Evolutionary conservation across 2,888 invertebrate genomes (phyloP).

Genomic region (Plebejus melissa): DNA sequence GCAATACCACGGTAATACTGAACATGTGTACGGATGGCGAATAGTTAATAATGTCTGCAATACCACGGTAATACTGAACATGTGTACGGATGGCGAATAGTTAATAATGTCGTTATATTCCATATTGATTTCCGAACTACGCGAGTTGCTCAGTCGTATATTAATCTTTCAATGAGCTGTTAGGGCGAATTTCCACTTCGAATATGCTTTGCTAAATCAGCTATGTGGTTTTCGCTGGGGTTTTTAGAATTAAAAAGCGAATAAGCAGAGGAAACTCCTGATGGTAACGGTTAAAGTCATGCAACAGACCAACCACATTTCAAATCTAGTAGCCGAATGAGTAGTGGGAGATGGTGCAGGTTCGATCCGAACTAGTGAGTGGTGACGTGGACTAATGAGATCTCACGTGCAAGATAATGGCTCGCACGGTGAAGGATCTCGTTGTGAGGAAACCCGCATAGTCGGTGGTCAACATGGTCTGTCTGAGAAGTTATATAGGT

Average conservation of each 20-base stretch:
- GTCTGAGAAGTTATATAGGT: too few species aligned
- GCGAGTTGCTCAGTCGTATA: background rate
- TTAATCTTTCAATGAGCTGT: background rate
- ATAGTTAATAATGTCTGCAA: background rate
- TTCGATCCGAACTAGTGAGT: too few species aligned
- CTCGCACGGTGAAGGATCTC: too few species aligned
- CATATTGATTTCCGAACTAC: background rate
- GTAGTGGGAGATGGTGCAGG: too few species aligned
- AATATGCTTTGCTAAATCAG: background rate
- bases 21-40: too few species aligned
- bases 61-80: background rate
- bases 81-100: background rate
- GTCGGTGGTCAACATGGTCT: too few species aligned
- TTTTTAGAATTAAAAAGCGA: background rate
- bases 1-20: too few species aligned
- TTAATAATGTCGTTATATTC: background rate
- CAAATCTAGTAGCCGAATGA: too few species aligned
- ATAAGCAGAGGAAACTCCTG: background rate
- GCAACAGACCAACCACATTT: too few species aligned
- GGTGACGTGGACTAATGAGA: too few species aligned
- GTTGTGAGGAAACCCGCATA: too few species aligned
- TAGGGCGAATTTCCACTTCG: background rate
- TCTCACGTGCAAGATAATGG: too few species aligned
- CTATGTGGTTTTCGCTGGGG: background rate
- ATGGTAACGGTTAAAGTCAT: background rate